Evolutionary conservation across 2,888 invertebrate genomes (phyloP).

Genomic region (Dastarcus helophoroides): DNA sequence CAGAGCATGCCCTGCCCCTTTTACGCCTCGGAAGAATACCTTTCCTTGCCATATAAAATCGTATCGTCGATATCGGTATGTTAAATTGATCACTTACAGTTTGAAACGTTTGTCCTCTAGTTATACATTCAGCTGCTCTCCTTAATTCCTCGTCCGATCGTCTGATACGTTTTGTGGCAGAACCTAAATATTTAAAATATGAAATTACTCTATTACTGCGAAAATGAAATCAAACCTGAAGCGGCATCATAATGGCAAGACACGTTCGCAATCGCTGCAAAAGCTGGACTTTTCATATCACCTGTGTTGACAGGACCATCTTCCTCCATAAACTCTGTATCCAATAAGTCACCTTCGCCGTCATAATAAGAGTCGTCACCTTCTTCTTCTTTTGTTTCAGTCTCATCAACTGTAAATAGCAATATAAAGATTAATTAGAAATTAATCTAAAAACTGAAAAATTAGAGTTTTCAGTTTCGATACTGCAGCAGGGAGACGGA

Average conservation of each 20-base stretch:
- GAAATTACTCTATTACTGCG: too few species aligned
- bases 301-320: conserved; percentile 27
- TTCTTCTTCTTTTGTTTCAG: conserved; percentile 26
- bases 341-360: conserved; percentile 34
- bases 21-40: conserved; percentile 70
- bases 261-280: conserved; percentile 51
- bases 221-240: conserved; percentile 22
- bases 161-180: conserved; percentile 45
- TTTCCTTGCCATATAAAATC: conserved; percentile 80
- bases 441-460: too few species aligned
- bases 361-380: conserved; percentile 34
- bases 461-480: conserved; percentile 2
- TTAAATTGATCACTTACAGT: conserved; percentile 78
- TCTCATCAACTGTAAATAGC: conserved; percentile 9
- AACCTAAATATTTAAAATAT: conserved; percentile 19
- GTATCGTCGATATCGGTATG: conserved; percentile 77
- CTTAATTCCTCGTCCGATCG: conserved; percentile 65
- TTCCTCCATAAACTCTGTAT: conserved; percentile 34
- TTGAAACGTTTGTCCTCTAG: conserved; percentile 79
- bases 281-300: conserved; percentile 28
- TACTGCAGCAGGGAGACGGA: not conserved
- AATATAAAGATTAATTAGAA: conserved; percentile 4
- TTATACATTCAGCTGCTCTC: conserved; percentile 76
- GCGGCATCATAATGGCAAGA: conserved; percentile 49
- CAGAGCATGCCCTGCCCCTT: conserved; percentile 52